phyloP scores from a whole-genome alignment of 2,797 vertebrate species.

The Hyperoplus immaculatus region DNA sequence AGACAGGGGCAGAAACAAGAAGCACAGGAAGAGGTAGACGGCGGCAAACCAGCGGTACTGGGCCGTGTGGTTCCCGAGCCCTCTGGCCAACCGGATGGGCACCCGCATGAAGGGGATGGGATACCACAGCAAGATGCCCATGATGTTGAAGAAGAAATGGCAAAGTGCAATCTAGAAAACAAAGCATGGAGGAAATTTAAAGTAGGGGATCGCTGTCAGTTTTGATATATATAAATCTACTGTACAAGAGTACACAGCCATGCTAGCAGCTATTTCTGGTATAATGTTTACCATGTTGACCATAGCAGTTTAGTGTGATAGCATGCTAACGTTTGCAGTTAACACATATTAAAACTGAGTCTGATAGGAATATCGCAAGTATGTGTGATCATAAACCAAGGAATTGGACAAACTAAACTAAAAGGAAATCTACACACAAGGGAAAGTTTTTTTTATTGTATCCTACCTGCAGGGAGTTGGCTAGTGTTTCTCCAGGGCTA shows the following conservation, averaged over 20 bases:
- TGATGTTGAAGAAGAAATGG: slow-evolving; percentile 98
- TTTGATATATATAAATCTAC: not conserved
- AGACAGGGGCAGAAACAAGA: slow-evolving; percentile 87
- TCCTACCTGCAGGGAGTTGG: slow-evolving; percentile 91
- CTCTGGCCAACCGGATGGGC: slow-evolving; percentile 91
- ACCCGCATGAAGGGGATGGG: slow-evolving; percentile 90
- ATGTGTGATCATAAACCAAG: not conserved
- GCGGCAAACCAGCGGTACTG: slow-evolving; percentile 93
- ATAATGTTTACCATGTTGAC: not conserved
- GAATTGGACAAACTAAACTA: not conserved
- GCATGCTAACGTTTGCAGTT: not conserved
- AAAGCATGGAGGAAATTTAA: not conserved
- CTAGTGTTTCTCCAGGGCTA: slow-evolving; percentile 89
- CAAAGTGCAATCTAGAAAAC: slow-evolving; percentile 92
- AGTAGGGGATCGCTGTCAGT: not conserved
- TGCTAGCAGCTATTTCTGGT: not conserved
- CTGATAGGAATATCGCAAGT: not conserved
- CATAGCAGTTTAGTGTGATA: not conserved
- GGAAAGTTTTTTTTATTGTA: not conserved
- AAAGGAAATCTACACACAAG: not conserved
- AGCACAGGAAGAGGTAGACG: slow-evolving; percentile 90
- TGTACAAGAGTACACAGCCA: not conserved
- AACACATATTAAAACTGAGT: not conserved
- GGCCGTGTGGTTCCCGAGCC: slow-evolving; percentile 89
- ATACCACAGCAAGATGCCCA: slow-evolving; percentile 94